Conservation (phyloP, 2,888 invertebrate genomes). For the Limnephilus rhombicus region DNA sequence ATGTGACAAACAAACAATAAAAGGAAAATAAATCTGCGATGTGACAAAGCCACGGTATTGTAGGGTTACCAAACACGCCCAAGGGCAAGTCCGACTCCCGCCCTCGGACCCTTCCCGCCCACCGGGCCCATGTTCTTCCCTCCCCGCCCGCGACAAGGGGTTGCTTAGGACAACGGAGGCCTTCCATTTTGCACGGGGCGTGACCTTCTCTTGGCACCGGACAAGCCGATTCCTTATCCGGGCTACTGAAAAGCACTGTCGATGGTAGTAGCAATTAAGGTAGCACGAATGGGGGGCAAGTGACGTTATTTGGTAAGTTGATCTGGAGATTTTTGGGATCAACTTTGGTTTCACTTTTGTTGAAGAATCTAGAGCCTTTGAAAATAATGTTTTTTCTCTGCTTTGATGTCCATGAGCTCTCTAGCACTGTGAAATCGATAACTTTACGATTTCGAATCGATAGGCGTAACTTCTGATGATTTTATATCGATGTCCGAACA, state of each 20-base stretch:
- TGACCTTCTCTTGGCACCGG: background rate
- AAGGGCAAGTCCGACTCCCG: slow-evolving; percentile 3
- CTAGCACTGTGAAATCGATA: too few relatives aligned
- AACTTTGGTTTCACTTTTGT: background rate
- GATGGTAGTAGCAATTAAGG: background rate
- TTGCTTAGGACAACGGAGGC: background rate
- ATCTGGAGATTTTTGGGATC: background rate
- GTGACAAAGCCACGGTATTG: slow-evolving; percentile 8
- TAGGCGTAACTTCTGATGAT: too few relatives aligned
- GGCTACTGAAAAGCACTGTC: background rate
- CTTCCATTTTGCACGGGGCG: slow-evolving; percentile 25
- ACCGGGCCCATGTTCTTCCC: background rate
- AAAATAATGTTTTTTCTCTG: background rate
- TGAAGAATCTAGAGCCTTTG: background rate
- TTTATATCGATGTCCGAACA: too few relatives aligned
- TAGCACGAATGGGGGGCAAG: background rate
- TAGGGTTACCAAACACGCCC: slow-evolving; percentile 35
- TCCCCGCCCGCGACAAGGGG: background rate
- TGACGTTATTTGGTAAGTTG: background rate
- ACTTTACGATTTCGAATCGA: too few relatives aligned
- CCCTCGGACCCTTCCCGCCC: background rate
- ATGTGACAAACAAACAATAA: slow-evolving; percentile 9
- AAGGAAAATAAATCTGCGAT: slow-evolving; percentile 4
- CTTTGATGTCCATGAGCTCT: too few relatives aligned
- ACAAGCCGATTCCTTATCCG: background rate